A percentile compares a stretch with the other conserved stretches of the same genome.
Conservation (phyloP, 1,140 invertebrate species). For the Asobara japonica region DNA sequence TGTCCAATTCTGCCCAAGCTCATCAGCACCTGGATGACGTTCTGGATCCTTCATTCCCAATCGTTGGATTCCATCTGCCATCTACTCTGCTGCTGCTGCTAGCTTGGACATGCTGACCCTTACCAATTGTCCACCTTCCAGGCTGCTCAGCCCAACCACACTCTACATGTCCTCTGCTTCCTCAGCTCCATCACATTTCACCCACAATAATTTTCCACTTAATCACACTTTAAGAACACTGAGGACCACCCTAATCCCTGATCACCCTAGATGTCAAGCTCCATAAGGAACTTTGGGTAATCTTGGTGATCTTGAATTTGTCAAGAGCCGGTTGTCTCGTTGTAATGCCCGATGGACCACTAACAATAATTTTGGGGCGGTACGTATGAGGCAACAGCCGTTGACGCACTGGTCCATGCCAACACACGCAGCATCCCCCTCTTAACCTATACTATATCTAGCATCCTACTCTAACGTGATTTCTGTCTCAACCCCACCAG, state of each 20-base stretch:
- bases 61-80: too few relatives aligned
- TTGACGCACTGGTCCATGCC: conserved; percentile 69
- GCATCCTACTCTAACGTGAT: conserved; percentile 32
- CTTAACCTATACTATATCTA: conserved; percentile 28
- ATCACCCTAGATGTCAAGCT: background rate
- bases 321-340: conserved; percentile 32
- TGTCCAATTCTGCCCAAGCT: too few relatives aligned
- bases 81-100: too few relatives aligned
- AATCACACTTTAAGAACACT: background rate
- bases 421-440: conserved; percentile 67
- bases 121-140: too few relatives aligned
- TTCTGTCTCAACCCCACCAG: conserved; percentile 44
- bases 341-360: conserved; percentile 54
- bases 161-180: background rate
- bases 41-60: too few relatives aligned
- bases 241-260: too few relatives aligned
- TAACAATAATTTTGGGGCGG: conserved; percentile 65
- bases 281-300: too few relatives aligned
- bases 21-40: too few relatives aligned
- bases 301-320: too few relatives aligned
- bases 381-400: conserved; percentile 68
- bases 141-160: background rate
- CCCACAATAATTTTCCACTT: background rate
- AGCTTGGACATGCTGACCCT: too few relatives aligned
- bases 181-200: background rate